These are phyloP conservation scores for Notarius quadriscutis DNA, from an alignment of 2,113 vertebrate species.

Conservation along the genomic window DNA sequence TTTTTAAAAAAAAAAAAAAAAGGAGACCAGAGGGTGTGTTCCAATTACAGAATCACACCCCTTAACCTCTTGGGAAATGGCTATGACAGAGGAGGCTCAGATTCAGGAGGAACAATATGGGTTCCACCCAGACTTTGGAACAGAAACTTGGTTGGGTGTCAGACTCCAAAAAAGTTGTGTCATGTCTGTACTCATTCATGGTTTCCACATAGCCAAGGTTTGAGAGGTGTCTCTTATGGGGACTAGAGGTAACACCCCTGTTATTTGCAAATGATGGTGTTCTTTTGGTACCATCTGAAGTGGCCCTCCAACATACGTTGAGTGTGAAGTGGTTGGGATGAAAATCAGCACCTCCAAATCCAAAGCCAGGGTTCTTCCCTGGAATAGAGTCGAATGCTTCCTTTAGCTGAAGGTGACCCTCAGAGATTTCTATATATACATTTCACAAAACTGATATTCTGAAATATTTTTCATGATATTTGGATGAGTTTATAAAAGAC, in stretches of 20 bases:
- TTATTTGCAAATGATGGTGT: not conserved
- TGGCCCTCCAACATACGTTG: not conserved
- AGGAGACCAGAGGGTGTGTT: not conserved
- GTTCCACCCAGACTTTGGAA: not conserved
- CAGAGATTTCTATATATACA: not conserved
- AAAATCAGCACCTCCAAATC: not conserved
- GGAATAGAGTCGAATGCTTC: not conserved
- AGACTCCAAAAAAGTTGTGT: not conserved
- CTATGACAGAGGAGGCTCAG: not conserved
- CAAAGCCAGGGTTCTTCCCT: too few relatives aligned
- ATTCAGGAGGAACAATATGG: not conserved
- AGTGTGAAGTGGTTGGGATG: not conserved
- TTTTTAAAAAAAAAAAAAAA: not conserved
- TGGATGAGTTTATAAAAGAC: not conserved
- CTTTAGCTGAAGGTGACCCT: not conserved
- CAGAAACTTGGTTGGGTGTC: not conserved
- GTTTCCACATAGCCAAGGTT: not conserved
- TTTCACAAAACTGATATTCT: not conserved
- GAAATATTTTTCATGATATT: not conserved
- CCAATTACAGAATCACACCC: not conserved
- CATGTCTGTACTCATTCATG: not conserved
- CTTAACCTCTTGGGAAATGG: not conserved
- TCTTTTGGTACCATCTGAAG: not conserved
- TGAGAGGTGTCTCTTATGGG: not conserved
- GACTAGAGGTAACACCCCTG: too few relatives aligned